Percentiles rank a stretch among this genome's conserved stretches.
Conservation (phyloP, 2,113 vertebrate genomes). For the Oenanthe oenanthe region DNA sequence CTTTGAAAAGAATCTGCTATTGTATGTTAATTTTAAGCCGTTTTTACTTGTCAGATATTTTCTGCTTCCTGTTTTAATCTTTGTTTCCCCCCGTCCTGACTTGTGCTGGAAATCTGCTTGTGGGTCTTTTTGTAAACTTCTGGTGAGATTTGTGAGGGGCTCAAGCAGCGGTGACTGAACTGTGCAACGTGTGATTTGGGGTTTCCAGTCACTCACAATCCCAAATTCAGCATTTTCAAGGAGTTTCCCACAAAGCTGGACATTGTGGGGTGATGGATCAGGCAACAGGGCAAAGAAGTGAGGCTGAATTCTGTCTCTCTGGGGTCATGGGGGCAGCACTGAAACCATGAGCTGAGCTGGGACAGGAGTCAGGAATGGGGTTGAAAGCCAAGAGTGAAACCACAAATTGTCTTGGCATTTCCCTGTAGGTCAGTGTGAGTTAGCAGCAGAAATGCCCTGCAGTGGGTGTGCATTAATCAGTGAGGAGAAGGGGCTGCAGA, state of each 20-base stretch:
- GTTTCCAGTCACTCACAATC: background rate
- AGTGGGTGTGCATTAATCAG: background rate
- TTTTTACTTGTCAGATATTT: background rate
- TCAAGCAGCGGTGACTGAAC: background rate
- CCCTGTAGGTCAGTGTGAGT: background rate
- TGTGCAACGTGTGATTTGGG: fast-evolving
- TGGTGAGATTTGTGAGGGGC: background rate
- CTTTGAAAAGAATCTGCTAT: background rate
- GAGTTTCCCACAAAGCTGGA: background rate
- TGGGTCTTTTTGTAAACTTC: background rate
- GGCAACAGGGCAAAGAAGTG: background rate
- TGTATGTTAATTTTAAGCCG: background rate
- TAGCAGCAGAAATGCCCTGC: background rate
- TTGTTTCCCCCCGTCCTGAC: background rate
- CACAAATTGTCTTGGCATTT: background rate
- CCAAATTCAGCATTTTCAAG: background rate
- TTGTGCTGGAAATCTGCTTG: background rate
- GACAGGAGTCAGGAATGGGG: fast-evolving
- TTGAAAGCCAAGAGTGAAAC: background rate
- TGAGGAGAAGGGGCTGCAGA: background rate
- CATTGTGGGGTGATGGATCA: fast-evolving
- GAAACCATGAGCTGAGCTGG: background rate
- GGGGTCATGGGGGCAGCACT: background rate
- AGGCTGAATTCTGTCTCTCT: background rate
- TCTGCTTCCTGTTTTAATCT: background rate